Conservation (phyloP, 2,888 invertebrate species). For the Drosophila gaucha region DNA sequence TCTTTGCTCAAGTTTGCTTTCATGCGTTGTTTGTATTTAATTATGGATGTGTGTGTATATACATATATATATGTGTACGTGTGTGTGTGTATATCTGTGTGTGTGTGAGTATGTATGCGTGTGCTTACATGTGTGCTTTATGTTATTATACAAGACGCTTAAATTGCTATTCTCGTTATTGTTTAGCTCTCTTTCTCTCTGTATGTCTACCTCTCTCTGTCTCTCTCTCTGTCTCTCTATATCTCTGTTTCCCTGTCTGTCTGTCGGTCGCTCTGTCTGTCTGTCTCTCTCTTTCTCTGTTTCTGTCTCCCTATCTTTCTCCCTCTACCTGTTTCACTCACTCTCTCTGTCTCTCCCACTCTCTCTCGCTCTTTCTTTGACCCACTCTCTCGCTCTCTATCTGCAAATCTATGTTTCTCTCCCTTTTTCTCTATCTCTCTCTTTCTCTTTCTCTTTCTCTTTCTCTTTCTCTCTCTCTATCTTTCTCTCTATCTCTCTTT, state of each 20-base stretch:
- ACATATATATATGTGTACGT: constrained; percentile 11
- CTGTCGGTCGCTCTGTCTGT: constrained; percentile 12
- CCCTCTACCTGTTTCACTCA: background rate
- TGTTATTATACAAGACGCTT: constrained; percentile 62
- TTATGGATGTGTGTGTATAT: constrained; percentile 61
- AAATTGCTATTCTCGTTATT: constrained; percentile 40
- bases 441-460: constrained; percentile 1
- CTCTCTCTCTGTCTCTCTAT: background rate
- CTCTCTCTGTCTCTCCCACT: constrained; percentile 12
- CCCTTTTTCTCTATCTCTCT: background rate
- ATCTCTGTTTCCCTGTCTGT: too few species aligned
- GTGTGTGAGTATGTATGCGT: constrained; percentile 43
- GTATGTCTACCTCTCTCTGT: too few species aligned
- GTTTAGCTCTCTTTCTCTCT: background rate
- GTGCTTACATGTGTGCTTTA: constrained; percentile 52
- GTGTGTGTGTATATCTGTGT: constrained; percentile 35
- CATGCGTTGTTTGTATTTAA: constrained; percentile 68
- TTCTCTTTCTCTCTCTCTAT: constrained; percentile 2
- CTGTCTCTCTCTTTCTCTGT: background rate
- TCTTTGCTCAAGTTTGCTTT: constrained; percentile 27
- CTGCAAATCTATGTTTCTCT: background rate
- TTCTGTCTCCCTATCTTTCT: background rate
- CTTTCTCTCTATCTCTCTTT: background rate
- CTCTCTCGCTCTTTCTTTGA: background rate
- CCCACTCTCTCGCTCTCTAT: background rate